Evolutionary conservation across 2,888 invertebrate species (phyloP), one percentile per base, ranked within the genome.

Genomic region (Lepetodrilus schrolli): DNA sequence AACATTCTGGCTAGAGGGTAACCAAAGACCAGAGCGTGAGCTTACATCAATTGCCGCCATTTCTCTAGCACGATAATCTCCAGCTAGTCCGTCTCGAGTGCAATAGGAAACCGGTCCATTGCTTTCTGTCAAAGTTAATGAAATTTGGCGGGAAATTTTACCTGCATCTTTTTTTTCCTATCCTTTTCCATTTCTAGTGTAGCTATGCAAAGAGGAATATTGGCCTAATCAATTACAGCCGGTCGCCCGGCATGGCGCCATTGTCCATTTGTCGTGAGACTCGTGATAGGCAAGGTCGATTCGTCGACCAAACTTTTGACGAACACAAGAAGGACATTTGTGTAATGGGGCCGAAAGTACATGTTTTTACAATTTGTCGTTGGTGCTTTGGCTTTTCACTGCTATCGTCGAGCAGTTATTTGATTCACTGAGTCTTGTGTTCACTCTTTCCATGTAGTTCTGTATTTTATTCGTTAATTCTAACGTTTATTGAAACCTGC

Each of bases 21-120:
- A 30, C 58, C 58, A 58, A 58, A 58, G 58, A 58, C 34, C 30
- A 58, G 58, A 26, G 58, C 58, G 58, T 58, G 58, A 58, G 30
- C 58, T 30, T 34, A 58, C 58, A 58, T 58, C 58, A 58, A 58
- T 58, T 58, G 30, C 58, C 58, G 58, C 58, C 58, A 58, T 58
- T 30, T 30, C 58, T 58, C 58, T 0, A 30, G 30, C 26, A 34
- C 34, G 8, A 17, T 58, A 58, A 23, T 30, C 58, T 58, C 58
- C 17, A 58, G 7, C 58, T 17, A 58, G 58, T 34, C 58, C 17
- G 23, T 34, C 58, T 58, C 58, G 30, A 58, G 58, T 58, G 58
- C 58, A 26, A 8, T 10, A 58, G 58, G 58, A 58, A 58, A 58
- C 58, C 30, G 30, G 17, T 30, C 58, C 58, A 58, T 58, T 58